These are phyloP conservation scores for Hippopotamus amphibius DNA, from an alignment of 2,113 vertebrate species.

Conservation along the genomic window DNA sequence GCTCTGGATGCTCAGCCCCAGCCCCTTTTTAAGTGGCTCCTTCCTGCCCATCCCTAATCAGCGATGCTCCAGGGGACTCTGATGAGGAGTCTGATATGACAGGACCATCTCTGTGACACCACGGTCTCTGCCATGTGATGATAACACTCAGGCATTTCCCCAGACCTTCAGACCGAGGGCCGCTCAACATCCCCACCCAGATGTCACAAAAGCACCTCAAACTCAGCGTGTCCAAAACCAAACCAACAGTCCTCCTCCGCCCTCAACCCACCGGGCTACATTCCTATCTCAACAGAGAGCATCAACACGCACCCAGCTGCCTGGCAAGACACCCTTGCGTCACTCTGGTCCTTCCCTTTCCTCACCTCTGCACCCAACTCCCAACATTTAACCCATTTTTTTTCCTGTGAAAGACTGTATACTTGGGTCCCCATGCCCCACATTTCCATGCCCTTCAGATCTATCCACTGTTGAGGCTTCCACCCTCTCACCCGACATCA, in stretches of 20 bases:
- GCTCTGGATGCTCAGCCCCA: neutral
- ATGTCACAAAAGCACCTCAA: neutral
- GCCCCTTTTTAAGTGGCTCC: neutral
- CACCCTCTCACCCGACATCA: rapidly evolving
- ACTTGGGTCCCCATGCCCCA: neutral
- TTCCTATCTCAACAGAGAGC: neutral
- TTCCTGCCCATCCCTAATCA: too few relatives aligned
- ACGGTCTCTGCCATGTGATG: rapidly evolving
- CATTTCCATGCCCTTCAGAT: neutral
- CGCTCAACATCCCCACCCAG: neutral
- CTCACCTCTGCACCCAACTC: neutral
- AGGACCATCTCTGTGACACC: neutral
- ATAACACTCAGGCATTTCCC: neutral
- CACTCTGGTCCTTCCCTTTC: neutral
- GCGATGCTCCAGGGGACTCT: neutral
- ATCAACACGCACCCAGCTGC: neutral
- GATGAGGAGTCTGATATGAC: neutral
- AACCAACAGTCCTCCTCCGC: rapidly evolving
- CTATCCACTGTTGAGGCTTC: neutral
- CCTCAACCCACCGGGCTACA: rapidly evolving
- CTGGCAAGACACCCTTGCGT: neutral
- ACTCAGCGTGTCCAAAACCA: neutral
- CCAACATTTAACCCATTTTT: neutral
- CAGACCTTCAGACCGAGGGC: neutral
- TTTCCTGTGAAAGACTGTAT: neutral